Evolutionary conservation across 2,797 vertebrate genomes (phyloP).

Genomic region (Sphaeramia orbicularis): DNA sequence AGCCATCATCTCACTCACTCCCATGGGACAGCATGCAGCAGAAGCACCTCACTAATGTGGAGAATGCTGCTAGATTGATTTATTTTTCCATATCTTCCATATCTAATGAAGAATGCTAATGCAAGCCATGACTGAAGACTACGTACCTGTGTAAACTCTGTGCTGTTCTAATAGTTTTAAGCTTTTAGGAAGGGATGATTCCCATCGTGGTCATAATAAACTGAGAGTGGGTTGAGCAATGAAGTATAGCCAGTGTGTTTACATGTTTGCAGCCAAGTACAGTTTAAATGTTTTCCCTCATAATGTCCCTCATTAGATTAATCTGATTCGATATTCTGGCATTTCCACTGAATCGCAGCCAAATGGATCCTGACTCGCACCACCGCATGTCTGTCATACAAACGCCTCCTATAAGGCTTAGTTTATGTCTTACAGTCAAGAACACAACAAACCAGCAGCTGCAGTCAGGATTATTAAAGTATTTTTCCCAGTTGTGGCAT

Average conservation of each 20-base stretch:
- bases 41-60: constrained; percentile 69
- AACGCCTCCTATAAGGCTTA: constrained; percentile 48
- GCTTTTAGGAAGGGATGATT: constrained; percentile 44
- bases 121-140: constrained; percentile 45
- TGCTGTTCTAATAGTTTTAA: constrained; percentile 34
- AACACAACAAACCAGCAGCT: constrained; percentile 27
- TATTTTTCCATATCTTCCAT: constrained; percentile 70
- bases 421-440: constrained; percentile 44
- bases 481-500: constrained; percentile 2
- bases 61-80: constrained; percentile 70
- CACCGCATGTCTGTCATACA: constrained; percentile 42
- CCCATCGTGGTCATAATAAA: constrained; percentile 40
- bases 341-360: constrained; percentile 58
- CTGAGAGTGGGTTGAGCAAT: constrained; percentile 52
- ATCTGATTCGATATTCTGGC: constrained; percentile 57
- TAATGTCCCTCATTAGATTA: constrained; percentile 65
- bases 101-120: constrained; percentile 69
- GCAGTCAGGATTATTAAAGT: constrained; percentile 24
- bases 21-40: constrained; percentile 63
- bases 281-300: constrained; percentile 52
- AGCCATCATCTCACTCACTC: constrained; percentile 74
- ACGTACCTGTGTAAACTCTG: constrained; percentile 46
- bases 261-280: constrained; percentile 49
- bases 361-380: constrained; percentile 65
- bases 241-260: constrained; percentile 48